A percentile compares a stretch with the other conserved stretches of the same genome.
phyloP scores from a whole-genome alignment of 2,797 vertebrate genomes.

The Zenarchopterus dispar region DNA sequence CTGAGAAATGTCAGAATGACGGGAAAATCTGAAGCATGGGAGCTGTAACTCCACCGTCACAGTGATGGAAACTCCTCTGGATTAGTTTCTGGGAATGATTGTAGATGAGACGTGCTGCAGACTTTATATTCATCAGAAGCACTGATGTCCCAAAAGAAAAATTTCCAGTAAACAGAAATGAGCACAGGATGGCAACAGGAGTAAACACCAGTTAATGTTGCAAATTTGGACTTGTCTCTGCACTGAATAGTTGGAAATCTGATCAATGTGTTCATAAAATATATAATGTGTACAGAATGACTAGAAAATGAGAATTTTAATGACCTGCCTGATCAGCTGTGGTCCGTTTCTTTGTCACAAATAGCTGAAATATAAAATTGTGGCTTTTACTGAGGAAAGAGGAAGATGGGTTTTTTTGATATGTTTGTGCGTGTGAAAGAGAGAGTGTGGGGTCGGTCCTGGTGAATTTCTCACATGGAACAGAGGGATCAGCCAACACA shows the following conservation, averaged over 20 bases:
- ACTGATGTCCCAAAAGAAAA: conserved; percentile 10
- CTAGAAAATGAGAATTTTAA: conserved; percentile 77
- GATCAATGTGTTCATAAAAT: conserved; percentile 78
- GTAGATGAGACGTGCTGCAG: conserved; percentile 34
- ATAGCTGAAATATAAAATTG: conserved; percentile 37
- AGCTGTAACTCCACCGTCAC: conserved; percentile 9
- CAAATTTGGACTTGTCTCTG: conserved; percentile 35
- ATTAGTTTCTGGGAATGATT: not conserved
- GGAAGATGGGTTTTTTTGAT: conserved; percentile 39
- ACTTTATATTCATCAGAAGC: conserved; percentile 43
- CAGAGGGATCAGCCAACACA: conserved; percentile 77
- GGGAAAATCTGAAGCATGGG: conserved; percentile 2
- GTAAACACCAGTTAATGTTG: conserved; percentile 15
- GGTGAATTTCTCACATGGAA: conserved; percentile 80
- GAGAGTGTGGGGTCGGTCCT: conserved; percentile 66
- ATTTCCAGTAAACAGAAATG: conserved; percentile 30
- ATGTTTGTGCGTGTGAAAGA: conserved; percentile 28
- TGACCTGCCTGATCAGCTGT: conserved; percentile 64
- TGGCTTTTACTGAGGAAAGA: conserved; percentile 44
- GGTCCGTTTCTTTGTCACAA: conserved; percentile 59
- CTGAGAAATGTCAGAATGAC: not conserved
- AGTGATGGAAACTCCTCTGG: not conserved
- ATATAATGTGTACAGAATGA: conserved; percentile 84
- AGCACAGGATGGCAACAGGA: conserved; percentile 22
- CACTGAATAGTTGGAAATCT: conserved; percentile 34